Evolutionary conservation across 2,113 vertebrate genomes (phyloP), one percentile per base, ranked within the genome.

Genomic region (Thunnus thynnus): DNA sequence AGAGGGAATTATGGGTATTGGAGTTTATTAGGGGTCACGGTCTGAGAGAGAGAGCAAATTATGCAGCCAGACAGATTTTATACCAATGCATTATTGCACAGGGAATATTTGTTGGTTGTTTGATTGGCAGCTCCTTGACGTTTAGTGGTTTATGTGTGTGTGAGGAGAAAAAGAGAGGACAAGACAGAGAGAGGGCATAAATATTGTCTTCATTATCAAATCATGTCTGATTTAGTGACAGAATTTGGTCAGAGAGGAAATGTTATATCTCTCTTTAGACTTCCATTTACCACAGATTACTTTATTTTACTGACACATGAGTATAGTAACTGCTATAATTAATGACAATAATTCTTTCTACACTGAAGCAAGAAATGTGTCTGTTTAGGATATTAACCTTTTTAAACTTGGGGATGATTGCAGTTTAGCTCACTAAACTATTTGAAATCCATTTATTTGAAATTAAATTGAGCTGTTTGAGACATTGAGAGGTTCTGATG

Each of bases 1-100:
- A 76, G 63, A 50, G 91, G 89, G 86, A 87, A 84, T 83, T 90
- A 62, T 89, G 89, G 89, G 86, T 90, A 85, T 68, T 83, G 66
- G 68, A 89, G 90, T 91, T 84, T 85, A 90, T 84, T 86, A 71
- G 72, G 72, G 83, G 72, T 87, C 86, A 86, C 72, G 80, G 61
- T 83, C 71, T 67, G 54, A 77, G 66, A 81, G 74, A 76, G 66
- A 27, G 32, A 61, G 64, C 66, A 73, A 76, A 87, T 84, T 51
- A 66, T 55, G 52, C 48, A 76, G 72, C 17, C 44, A 76, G 78
- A 68, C 51, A 56, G 48, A 47, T 80, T 86, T 80, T 78, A 65
- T 72, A 71, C 44, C 4, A n/a, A 27, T 25, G 50, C 18, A 50
- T 76, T 84, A 82, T 72, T 86, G 17, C 47, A 62, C 27, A 67